Percentiles rank a stretch among this genome's conserved stretches.
Evolutionary conservation across 2,888 invertebrate species (phyloP).

Genomic region (Rosalia funebris): DNA sequence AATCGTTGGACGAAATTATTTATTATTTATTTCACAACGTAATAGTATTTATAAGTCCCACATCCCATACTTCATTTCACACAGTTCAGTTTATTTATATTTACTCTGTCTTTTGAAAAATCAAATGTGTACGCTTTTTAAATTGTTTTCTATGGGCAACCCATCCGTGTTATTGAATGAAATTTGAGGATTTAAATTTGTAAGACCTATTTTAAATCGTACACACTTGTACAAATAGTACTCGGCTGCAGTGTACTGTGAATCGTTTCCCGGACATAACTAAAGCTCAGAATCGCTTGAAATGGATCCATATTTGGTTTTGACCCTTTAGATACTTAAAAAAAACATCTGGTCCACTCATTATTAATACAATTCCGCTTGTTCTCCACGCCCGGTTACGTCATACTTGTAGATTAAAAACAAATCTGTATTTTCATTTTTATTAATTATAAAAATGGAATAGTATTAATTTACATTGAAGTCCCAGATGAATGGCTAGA

Average conservation of each 20-base stretch:
- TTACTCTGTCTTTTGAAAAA: not conserved
- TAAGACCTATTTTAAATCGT: conserved; percentile 43
- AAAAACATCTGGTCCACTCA: conserved; percentile 48
- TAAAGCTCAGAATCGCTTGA: conserved; percentile 33
- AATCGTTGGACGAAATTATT: too few relatives aligned
- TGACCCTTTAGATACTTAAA: conserved; percentile 47
- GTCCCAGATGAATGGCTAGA: conserved; percentile 8
- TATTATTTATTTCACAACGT: too few relatives aligned
- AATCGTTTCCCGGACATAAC: conserved; percentile 17
- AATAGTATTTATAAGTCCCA: too few relatives aligned
- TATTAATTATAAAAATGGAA: conserved; percentile 19
- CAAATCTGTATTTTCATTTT: conserved; percentile 41
- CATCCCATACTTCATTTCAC: too few relatives aligned
- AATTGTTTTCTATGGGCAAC: conserved; percentile 8
- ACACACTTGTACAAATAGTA: conserved; percentile 44
- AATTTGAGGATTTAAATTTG: conserved; percentile 42
- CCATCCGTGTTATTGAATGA: conserved; percentile 41
- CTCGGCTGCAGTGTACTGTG: conserved; percentile 9
- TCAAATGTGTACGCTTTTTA: conserved; percentile 27
- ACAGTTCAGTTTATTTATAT: too few relatives aligned
- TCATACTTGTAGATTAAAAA: conserved; percentile 37
- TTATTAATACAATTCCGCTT: conserved; percentile 33
- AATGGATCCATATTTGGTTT: conserved; percentile 37
- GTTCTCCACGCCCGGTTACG: conserved; percentile 33
- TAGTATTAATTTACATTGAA: conserved; percentile 25